phyloP scores from a whole-genome alignment of 2,113 vertebrate species.

The Trematomus loennbergii region DNA sequence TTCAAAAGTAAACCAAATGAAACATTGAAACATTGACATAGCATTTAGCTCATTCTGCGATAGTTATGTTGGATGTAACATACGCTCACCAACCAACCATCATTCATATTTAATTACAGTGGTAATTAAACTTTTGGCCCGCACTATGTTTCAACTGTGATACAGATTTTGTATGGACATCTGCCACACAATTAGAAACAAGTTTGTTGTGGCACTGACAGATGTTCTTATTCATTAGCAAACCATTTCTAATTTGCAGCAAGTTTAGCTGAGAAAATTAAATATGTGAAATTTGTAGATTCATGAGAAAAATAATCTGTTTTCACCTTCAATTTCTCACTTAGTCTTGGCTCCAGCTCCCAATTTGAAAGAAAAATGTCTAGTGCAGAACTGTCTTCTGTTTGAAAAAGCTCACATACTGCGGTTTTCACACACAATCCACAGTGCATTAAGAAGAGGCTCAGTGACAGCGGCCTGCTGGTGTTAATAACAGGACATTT shows the following conservation, averaged over 20 bases:
- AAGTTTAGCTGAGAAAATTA: not conserved
- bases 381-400: not conserved
- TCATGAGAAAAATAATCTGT: not conserved
- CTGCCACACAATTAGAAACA: conserved; percentile 5
- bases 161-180: not conserved
- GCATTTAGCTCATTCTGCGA: not conserved
- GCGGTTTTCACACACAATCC: not conserved
- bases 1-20: not conserved
- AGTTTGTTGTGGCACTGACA: conserved; percentile 3
- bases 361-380: not conserved
- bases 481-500: conserved; percentile 70
- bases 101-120: not conserved
- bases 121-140: not conserved
- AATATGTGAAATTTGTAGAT: not conserved
- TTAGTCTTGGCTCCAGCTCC: not conserved
- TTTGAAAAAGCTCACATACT: not conserved
- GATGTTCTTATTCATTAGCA: conserved; percentile 14
- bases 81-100: not conserved
- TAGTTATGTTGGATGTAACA: not conserved
- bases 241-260: not conserved
- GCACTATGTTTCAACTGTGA: not conserved
- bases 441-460: conserved; percentile 3
- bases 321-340: not conserved
- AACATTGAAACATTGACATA: not conserved
- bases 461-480: conserved; percentile 37